Base-by-base conservation (phyloP, 2,888 invertebrate genomes). In the Eremobia ochroleuca region DNA sequence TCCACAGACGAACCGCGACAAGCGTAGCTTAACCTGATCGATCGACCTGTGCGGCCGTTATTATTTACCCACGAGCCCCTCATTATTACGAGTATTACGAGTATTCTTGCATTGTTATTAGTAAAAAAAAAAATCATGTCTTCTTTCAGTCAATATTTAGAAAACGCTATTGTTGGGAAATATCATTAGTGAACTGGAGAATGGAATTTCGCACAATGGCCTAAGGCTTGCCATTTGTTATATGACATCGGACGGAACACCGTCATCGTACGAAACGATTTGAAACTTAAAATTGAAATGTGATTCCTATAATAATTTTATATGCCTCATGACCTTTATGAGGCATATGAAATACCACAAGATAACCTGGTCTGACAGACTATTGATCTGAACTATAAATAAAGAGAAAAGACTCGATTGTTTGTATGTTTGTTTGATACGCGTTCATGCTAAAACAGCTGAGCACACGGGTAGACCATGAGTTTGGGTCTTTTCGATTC, bases 141-240 rank as follows among this genome's bases (percentile, higher is more conserved):
- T 28, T 61, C 28, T 81, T 75, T 82, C 62, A 77, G 77, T 82
- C 31, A 82, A 82, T 64, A 82, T 76, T 77, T 76, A 64, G 52
- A 64, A 62, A 82, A 76, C 31, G 55, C 83, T 64, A 58, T 64
- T 82, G 77, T 77, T 76, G 18, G 0, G n/a, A 31, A 28, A 49
- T 64, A 46, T 77, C 77, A 64, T 77, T 58, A 77, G 77, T 58
- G 79, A 21, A 8, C 25, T 46, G 46, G 37, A 46, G 37, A 78
- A 78, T 78, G 43, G 61, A 46, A 55, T 34, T 82, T 46, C 28
- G 31, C 31, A 64, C 77, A 83, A 78, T 82, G 13, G n/a, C 5
- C 43, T 61, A 9, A 55, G n/a, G n/a, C 43, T 21, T 15, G 61
- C 52, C 25, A 21, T 40, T 34, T 58, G 46, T 80, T 25, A 28